Conservation (phyloP, 2,797 vertebrate species). For the Tangara arthus region DNA sequence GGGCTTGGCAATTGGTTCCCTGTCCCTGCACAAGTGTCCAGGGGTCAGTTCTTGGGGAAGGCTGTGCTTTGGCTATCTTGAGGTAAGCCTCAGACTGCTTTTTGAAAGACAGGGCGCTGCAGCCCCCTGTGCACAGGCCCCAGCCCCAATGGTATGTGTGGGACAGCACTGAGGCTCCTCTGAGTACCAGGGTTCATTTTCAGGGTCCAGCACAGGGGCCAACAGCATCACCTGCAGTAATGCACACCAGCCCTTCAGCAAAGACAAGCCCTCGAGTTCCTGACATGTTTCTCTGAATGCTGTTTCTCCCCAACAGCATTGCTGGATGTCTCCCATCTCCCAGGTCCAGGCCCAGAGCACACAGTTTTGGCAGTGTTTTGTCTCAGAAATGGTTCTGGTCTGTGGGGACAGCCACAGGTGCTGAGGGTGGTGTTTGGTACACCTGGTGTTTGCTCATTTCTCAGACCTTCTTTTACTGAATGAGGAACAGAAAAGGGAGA, state of each 20-base stretch:
- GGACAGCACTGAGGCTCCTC: neutral
- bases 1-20: accelerated
- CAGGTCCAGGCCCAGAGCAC: neutral
- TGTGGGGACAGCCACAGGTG: neutral
- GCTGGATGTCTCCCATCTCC: neutral
- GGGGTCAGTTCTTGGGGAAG: neutral
- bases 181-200: neutral
- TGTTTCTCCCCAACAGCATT: neutral
- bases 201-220: neutral
- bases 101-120: neutral
- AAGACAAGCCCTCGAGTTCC: neutral
- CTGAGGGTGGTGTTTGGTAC: neutral
- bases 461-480: neutral
- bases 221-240: neutral
- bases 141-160: accelerated
- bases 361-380: neutral
- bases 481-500: neutral
- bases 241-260: neutral
- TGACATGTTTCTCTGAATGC: neutral
- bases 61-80: neutral
- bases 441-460: accelerated
- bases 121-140: neutral
- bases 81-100: neutral
- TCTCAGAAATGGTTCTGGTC: neutral
- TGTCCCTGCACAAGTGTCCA: neutral